phyloP scores from a whole-genome alignment of 92 coral and sea anemone genomes.

The Zoanthus gigantus region DNA sequence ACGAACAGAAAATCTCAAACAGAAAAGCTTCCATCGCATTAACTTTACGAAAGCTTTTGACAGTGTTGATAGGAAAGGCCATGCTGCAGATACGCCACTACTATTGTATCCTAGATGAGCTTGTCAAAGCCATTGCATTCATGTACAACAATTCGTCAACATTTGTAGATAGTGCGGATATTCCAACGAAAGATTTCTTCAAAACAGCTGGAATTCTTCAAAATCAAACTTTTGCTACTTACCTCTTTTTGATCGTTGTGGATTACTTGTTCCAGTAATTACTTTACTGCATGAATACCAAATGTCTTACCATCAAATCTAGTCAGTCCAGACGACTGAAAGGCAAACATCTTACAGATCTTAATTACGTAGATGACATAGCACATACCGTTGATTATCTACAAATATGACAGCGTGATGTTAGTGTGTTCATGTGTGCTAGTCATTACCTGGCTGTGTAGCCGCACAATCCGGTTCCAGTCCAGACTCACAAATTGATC shows the following conservation, averaged over 20 bases:
- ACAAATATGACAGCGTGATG: not conserved
- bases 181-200: conserved; percentile 37
- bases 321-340: conserved; percentile 3
- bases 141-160: conserved; percentile 36
- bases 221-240: conserved; percentile 23
- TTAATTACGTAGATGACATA: conserved; percentile 47
- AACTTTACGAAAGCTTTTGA: not conserved
- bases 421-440: too few relatives aligned
- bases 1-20: too few relatives aligned
- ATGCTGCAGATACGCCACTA: conserved; percentile 35
- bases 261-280: conserved; percentile 31
- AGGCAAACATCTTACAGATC: conserved; percentile 49
- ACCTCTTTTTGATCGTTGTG: conserved; percentile 30
- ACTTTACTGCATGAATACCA: conserved; percentile 29
- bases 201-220: conserved; percentile 36
- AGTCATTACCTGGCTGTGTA: too few relatives aligned
- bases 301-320: conserved; percentile 23
- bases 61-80: not conserved
- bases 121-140: conserved; percentile 30
- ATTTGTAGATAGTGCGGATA: conserved; percentile 28
- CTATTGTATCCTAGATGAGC: conserved; percentile 36
- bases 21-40: too few relatives aligned
- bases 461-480: too few relatives aligned
- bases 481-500: too few relatives aligned
- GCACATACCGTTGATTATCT: conserved; percentile 29